A percentile compares a stretch with the other conserved stretches of the same genome.
Conservation (phyloP, 2,113 vertebrate species). For the Pelecanus crispus region DNA sequence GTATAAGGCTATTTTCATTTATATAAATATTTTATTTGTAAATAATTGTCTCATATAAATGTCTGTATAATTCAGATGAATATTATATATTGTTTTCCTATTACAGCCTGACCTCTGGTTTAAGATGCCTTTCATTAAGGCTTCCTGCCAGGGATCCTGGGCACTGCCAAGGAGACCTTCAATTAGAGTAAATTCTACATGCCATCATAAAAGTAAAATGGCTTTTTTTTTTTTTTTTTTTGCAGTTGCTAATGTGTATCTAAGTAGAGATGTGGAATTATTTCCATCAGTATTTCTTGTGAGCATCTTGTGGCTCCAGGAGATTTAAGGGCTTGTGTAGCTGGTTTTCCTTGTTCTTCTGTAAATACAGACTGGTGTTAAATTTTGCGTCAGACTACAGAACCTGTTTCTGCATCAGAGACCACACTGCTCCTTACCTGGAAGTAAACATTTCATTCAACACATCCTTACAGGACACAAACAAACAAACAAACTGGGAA, state of each 20-base stretch:
- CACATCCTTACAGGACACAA: neutral
- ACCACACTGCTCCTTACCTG: neutral
- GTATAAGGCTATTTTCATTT: neutral
- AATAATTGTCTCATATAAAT: neutral
- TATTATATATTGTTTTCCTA: neutral
- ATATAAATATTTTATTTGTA: neutral
- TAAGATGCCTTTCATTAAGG: neutral
- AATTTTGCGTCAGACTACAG: neutral
- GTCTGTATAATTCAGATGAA: neutral
- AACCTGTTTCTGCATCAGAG: neutral
- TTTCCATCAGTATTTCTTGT: neutral
- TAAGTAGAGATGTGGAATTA: neutral
- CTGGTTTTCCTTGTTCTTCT: neutral
- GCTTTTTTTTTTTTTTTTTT: neutral
- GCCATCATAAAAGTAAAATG: neutral
- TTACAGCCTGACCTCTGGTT: neutral
- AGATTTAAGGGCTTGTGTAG: neutral
- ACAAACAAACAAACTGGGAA: neutral
- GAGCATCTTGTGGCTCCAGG: neutral
- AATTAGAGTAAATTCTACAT: neutral
- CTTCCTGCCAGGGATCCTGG: neutral
- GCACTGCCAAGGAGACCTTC: neutral
- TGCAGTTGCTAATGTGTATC: neutral
- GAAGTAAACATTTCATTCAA: neutral
- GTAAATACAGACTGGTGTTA: neutral